Conservation (phyloP, 2,888 invertebrate genomes). For the Agonopterix alstromeriana region DNA sequence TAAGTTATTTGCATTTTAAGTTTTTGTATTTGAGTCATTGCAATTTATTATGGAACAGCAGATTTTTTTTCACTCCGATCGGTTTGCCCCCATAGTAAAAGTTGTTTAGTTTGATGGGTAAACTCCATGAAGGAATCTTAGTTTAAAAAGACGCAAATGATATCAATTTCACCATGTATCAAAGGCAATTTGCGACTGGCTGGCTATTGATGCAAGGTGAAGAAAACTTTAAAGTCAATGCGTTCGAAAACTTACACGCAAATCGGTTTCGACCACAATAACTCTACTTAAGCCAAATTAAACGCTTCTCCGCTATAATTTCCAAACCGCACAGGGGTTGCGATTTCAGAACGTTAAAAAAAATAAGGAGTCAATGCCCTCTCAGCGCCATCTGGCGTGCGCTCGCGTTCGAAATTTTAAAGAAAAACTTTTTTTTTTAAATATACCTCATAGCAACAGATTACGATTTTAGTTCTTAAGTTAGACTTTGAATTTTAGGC, state of each 20-base stretch:
- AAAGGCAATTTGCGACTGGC: too few species aligned
- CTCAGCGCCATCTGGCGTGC: constrained; percentile 57
- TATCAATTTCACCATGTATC: too few species aligned
- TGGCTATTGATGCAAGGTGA: too few species aligned
- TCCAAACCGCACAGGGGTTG: constrained; percentile 62
- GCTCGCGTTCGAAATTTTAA: constrained; percentile 24
- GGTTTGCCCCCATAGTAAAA: too few species aligned
- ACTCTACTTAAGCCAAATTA: constrained; percentile 49
- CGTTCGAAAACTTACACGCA: constrained; percentile 15
- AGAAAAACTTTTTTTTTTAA: constrained; percentile 27
- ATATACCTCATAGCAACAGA: constrained; percentile 40
- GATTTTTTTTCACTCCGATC: too few species aligned
- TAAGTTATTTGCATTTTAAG: too few species aligned
- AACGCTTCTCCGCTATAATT: constrained; percentile 40
- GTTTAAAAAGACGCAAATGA: too few species aligned
- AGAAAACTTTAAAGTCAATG: too few species aligned
- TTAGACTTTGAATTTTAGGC: constrained; percentile 1
- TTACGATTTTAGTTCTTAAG: constrained; percentile 6
- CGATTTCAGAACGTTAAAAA: constrained; percentile 47
- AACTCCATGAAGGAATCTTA: too few species aligned
- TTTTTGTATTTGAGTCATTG: too few species aligned
- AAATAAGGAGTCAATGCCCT: constrained; percentile 65
- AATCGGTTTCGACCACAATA: constrained; percentile 32
- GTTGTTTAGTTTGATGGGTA: too few species aligned
- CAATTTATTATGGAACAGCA: too few species aligned